A percentile compares a stretch with the other conserved stretches of the same genome.
phyloP scores from a whole-genome alignment of 2,797 vertebrate species.

The Pseudochromis fuscus region DNA sequence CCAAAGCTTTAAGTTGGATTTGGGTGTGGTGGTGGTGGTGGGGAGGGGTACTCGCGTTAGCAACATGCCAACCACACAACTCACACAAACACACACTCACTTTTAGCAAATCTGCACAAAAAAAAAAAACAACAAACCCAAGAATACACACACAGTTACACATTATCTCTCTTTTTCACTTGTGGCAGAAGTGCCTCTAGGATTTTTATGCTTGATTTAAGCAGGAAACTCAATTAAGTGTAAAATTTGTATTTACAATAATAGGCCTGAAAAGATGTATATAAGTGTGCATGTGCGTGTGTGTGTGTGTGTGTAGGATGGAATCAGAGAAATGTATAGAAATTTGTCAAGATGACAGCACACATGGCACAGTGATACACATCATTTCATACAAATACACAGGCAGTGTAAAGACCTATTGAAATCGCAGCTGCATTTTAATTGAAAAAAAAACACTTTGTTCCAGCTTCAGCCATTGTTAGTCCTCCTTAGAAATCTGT shows the following conservation, averaged over 20 bases:
- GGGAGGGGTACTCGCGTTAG: slow-evolving; percentile 25
- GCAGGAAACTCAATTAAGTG: slow-evolving; percentile 28
- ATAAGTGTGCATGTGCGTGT: not conserved
- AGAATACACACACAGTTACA: slow-evolving; percentile 9
- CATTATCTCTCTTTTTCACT: slow-evolving; percentile 13
- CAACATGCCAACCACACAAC: slow-evolving; percentile 34
- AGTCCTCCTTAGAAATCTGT: not conserved
- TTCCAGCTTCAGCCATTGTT: not conserved
- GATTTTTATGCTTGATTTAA: slow-evolving; percentile 26
- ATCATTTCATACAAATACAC: not conserved
- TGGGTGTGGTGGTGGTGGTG: slow-evolving; percentile 54
- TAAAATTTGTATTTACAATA: slow-evolving; percentile 20
- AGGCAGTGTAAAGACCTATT: not conserved
- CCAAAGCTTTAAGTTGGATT: slow-evolving; percentile 66
- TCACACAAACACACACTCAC: slow-evolving; percentile 38
- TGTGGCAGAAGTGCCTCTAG: slow-evolving; percentile 19
- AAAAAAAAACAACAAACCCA: slow-evolving; percentile 25
- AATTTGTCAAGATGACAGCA: not conserved
- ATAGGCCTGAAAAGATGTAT: slow-evolving; percentile 12
- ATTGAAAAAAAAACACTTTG: not conserved
- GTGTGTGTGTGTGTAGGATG: not conserved
- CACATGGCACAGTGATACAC: not conserved
- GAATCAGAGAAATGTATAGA: slow-evolving; percentile 7
- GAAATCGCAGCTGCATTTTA: not conserved
- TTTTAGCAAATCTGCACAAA: slow-evolving; percentile 31